Percentiles rank a stretch among this genome's conserved stretches.
Conservation (phyloP, 1,140 invertebrate genomes). For the Pogonus chalceus region DNA sequence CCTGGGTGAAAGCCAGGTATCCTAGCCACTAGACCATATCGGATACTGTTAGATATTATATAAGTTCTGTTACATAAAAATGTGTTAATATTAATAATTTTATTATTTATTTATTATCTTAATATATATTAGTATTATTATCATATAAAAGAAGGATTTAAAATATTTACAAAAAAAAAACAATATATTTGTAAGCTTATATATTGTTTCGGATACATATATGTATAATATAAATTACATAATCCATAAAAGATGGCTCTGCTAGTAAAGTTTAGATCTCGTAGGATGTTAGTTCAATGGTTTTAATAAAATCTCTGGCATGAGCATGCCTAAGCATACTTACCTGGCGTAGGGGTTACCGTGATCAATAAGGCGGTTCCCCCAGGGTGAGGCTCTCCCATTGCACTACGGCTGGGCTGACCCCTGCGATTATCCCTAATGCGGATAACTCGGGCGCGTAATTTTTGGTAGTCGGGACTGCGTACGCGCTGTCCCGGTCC, state of each 20-base stretch:
- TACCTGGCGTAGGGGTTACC: conserved; percentile 56
- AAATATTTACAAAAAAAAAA: conserved; percentile 12
- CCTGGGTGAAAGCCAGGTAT: not conserved
- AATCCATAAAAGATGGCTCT: too few species aligned
- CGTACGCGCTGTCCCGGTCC: conserved; percentile 25
- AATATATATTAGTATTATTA: too few species aligned
- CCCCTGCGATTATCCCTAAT: conserved; percentile 62
- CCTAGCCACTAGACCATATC: not conserved
- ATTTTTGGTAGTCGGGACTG: conserved; percentile 58
- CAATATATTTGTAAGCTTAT: too few species aligned
- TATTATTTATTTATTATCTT: too few species aligned
- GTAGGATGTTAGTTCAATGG: too few species aligned
- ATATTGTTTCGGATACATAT: too few species aligned
- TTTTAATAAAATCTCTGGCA: too few species aligned
- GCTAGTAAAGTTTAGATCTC: too few species aligned
- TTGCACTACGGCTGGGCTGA: conserved; percentile 61
- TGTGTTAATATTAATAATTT: too few species aligned
- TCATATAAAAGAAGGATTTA: conserved; percentile 20
- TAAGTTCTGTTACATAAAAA: too few species aligned
- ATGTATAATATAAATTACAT: conserved; percentile 5
- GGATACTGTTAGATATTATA: not conserved
- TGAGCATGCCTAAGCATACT: too few species aligned
- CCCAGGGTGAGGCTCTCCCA: conserved; percentile 44
- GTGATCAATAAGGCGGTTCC: conserved; percentile 57
- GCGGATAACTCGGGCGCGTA: conserved; percentile 56